phyloP scores from a whole-genome alignment of 2,113 vertebrate genomes.

The Proterorhinus semilunaris region DNA sequence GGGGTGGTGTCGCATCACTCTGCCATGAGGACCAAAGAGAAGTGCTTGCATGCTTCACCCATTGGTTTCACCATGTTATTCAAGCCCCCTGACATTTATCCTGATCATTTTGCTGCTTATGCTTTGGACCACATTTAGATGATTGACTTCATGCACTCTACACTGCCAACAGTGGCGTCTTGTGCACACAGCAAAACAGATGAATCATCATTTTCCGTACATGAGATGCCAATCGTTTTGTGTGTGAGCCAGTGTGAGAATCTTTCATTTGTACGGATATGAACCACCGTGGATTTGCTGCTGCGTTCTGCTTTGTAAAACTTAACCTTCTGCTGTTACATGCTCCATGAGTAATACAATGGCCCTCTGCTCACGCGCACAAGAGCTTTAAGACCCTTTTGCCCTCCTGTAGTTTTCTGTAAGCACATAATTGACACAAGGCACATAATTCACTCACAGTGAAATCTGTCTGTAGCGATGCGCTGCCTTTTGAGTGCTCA shows the following conservation, averaged over 20 bases:
- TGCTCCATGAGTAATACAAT: constrained; percentile 13
- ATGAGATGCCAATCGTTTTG: too few species aligned
- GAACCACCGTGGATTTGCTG: background rate
- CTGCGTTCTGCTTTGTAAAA: constrained; percentile 7
- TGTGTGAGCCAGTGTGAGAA: background rate
- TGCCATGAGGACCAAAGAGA: too few species aligned
- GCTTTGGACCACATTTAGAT: too few species aligned
- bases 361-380: constrained; percentile 15
- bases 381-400: constrained; percentile 30
- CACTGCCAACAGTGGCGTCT: too few species aligned
- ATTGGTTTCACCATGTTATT: too few species aligned
- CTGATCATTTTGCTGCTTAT: too few species aligned
- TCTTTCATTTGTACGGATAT: background rate
- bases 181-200: too few species aligned
- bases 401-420: constrained; percentile 18
- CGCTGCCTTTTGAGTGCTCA: constrained; percentile 31
- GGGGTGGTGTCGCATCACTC: too few species aligned
- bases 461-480: constrained; percentile 33
- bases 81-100: too few species aligned
- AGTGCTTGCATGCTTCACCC: too few species aligned
- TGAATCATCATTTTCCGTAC: too few species aligned
- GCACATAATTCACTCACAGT: constrained; percentile 38
- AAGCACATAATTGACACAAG: constrained; percentile 36
- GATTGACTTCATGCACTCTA: too few species aligned
- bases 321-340: constrained; percentile 17